Percentiles rank a stretch among this genome's conserved stretches.
Conservation (phyloP, 2,113 vertebrate species). For the Haemorhous mexicanus region DNA sequence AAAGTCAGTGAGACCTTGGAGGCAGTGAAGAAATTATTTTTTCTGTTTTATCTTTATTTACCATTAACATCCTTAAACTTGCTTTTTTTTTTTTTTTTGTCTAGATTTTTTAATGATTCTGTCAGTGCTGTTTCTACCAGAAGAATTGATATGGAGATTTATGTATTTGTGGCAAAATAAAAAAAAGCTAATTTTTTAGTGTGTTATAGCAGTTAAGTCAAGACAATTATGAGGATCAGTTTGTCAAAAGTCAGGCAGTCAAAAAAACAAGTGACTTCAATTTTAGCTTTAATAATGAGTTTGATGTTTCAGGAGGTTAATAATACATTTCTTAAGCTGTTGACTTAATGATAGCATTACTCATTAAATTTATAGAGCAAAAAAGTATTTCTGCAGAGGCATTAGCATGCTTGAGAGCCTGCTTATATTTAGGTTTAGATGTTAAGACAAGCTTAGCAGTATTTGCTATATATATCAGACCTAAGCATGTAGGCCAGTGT, state of each 20-base stretch:
- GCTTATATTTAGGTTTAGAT: background rate
- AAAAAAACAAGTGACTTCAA: background rate
- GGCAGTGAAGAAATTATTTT: background rate
- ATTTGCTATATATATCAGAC: background rate
- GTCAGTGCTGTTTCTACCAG: background rate
- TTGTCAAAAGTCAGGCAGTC: background rate
- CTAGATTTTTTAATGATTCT: background rate
- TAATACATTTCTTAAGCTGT: constrained; percentile 11
- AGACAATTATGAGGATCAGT: background rate
- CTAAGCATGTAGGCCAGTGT: background rate
- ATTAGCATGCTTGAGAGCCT: background rate
- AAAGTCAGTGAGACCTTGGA: background rate
- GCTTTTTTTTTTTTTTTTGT: background rate
- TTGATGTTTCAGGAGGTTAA: constrained; percentile 30
- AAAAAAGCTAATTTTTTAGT: background rate
- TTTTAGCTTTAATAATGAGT: constrained; percentile 16
- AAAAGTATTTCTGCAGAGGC: background rate
- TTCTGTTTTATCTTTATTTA: constrained; percentile 12
- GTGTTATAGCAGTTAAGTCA: background rate
- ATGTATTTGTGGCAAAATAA: background rate
- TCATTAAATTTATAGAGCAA: background rate
- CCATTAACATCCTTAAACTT: background rate
- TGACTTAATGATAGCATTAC: background rate
- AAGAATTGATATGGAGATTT: background rate
- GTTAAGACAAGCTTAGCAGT: background rate